phyloP scores from a whole-genome alignment of 2,113 vertebrate species.

The Bufo gargarizans region DNA sequence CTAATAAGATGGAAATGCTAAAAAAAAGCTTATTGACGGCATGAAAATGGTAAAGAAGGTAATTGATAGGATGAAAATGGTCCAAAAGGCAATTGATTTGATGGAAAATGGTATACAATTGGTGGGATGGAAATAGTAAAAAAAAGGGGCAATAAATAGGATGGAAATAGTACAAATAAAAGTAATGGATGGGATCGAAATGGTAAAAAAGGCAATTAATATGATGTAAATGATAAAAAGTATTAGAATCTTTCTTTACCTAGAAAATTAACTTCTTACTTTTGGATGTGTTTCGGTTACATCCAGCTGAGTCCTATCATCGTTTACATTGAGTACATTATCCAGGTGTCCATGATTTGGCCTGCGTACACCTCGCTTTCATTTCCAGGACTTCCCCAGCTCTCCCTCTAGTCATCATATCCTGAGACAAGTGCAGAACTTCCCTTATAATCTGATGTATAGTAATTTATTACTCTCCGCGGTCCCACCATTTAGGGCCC shows the following conservation, averaged over 20 bases:
- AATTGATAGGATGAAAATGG: too few relatives aligned
- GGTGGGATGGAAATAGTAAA: too few relatives aligned
- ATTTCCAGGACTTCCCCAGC: neutral
- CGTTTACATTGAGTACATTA: neutral
- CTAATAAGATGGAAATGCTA: too few relatives aligned
- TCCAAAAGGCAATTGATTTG: too few relatives aligned
- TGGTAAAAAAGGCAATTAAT: too few relatives aligned
- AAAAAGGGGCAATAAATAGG: too few relatives aligned
- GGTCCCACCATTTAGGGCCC: neutral
- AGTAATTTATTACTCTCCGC: slow-evolving; percentile 32
- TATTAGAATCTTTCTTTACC: neutral
- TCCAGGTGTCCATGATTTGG: slow-evolving; percentile 37
- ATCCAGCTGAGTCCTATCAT: neutral
- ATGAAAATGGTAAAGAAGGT: too few relatives aligned
- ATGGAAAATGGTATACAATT: too few relatives aligned
- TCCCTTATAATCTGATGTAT: slow-evolving; percentile 6
- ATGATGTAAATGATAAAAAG: too few relatives aligned
- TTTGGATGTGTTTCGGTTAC: neutral
- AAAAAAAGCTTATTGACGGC: too few relatives aligned
- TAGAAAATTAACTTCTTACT: neutral
- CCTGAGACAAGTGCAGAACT: slow-evolving; percentile 15
- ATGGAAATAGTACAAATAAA: too few relatives aligned
- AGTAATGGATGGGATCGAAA: too few relatives aligned
- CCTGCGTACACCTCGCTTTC: neutral
- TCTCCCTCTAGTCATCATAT: neutral